Base-by-base conservation (phyloP, 2,113 vertebrate genomes). In the Tragelaphus imberbis region DNA sequence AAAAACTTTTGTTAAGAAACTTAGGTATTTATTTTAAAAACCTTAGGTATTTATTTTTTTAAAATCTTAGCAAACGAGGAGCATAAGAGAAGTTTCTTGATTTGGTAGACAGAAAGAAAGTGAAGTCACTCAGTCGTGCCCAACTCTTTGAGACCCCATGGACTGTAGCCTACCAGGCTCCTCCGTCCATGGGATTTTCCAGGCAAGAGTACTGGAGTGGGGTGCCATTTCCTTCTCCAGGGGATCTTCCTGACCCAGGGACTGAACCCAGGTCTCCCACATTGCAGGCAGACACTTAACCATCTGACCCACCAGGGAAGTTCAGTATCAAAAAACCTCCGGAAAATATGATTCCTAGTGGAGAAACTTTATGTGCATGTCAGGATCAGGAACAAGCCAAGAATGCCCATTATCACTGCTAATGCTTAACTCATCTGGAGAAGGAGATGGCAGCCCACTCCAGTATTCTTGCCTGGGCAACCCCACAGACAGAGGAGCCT, bases 1-100 rank as follows among this genome's bases (percentile, higher is more conserved):
- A 51, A 40, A 44, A 30, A 33, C 19, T 55, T 86, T 68, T 75
- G 58, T 59, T 53, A 61, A 81, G 51, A 40, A 33, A 12, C 4
- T 80, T 23, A 40, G 11, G 9, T 44, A 68, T 71, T 87, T 58
- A 71, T 77, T 59, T 2, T 1, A 28, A 80, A 59, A 81, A 80
- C 33, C 81, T 59, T 15, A 71, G n/a, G 19, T 11, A 21, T 36
- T 71, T 27, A 4, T 1, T 44, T 44, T 44, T 44, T 44, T 6
- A 5, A 44, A 44, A 44, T 71, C 71, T 53, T 12, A 53, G 61
- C 14, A 91, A 87, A n/a, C 33, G 14, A 84, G 75, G 8, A 81
- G 30, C 81, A 75, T 53, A 40, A 58, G 27, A 63, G 33, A 84
- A 92, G 5, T 59, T 89, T n/a, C 85, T 94, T 82, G 30, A 88